Percentiles rank a stretch among this genome's conserved stretches.
Conservation (phyloP, 1,140 invertebrate species). For the Yoshiicerus persimilis region DNA sequence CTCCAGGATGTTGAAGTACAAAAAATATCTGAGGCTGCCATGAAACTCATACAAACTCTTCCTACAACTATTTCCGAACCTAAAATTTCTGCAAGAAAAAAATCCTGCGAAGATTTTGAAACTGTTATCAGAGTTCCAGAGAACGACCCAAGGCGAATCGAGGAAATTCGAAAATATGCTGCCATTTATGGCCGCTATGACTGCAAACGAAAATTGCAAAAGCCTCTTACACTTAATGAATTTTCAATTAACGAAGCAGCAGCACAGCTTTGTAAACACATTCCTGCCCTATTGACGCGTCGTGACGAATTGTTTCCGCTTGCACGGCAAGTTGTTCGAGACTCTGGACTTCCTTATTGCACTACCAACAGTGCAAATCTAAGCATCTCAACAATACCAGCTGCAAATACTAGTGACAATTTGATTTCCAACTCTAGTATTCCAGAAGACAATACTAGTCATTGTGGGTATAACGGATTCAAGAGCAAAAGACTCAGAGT, state of each 20-base stretch:
- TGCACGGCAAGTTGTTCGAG: conserved; percentile 88
- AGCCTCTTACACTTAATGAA: conserved; percentile 93
- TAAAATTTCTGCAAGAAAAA: conserved; percentile 82
- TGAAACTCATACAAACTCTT: conserved; percentile 76
- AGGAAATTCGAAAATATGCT: conserved; percentile 91
- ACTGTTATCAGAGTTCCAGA: conserved; percentile 73
- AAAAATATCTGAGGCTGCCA: conserved; percentile 77
- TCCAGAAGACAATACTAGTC: background rate
- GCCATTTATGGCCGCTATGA: conserved; percentile 96
- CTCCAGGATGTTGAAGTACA: conserved; percentile 80
- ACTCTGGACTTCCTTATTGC: conserved; percentile 66
- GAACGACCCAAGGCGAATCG: conserved; percentile 82
- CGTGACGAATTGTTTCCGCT: conserved; percentile 93
- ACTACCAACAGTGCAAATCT: background rate
- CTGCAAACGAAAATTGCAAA: conserved; percentile 92
- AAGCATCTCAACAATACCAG: conserved; percentile 22
- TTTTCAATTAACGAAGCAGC: conserved; percentile 96
- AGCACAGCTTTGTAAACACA: conserved; percentile 87
- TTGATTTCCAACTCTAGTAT: background rate
- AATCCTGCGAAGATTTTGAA: conserved; percentile 88
- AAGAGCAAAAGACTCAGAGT: background rate
- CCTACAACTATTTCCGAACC: conserved; percentile 84
- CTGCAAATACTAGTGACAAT: background rate
- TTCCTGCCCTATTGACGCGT: conserved; percentile 84
- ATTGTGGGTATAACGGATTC: background rate